A percentile compares a stretch with the other conserved stretches of the same genome.
These are phyloP conservation scores for Procambarus clarkii DNA, from an alignment of 1,140 invertebrate species.

Conservation along the genomic window DNA sequence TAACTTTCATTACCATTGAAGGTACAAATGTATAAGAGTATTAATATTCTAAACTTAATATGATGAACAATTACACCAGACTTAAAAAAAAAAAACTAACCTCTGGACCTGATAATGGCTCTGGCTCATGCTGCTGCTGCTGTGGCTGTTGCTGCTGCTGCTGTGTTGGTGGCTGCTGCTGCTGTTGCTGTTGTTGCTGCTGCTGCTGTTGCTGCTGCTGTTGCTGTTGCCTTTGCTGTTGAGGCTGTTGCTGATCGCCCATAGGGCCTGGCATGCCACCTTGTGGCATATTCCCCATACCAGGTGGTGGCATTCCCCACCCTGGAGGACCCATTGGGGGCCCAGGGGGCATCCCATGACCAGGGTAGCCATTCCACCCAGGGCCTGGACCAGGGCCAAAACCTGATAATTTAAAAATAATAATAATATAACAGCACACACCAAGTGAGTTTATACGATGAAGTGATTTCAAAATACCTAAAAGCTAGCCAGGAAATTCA, in stretches of 20 bases:
- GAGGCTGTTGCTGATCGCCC: slow-evolving; percentile 60
- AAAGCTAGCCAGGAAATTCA: too few relatives aligned
- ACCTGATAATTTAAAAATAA: slow-evolving; percentile 26
- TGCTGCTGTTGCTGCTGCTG: slow-evolving; percentile 55
- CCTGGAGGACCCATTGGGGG: slow-evolving; percentile 71
- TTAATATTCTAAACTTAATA: not conserved
- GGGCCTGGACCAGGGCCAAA: slow-evolving; percentile 69
- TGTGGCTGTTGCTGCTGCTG: slow-evolving; percentile 53
- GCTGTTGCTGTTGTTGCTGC: slow-evolving; percentile 52
- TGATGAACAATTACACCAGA: not conserved
- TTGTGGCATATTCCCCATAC: slow-evolving; percentile 63
- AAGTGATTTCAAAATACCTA: too few relatives aligned
- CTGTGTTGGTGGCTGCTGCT: slow-evolving; percentile 45
- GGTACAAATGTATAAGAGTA: too few relatives aligned
- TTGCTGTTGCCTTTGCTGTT: slow-evolving; percentile 39
- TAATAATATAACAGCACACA: not conserved
- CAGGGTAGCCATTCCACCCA: slow-evolving; percentile 63
- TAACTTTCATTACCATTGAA: too few relatives aligned
- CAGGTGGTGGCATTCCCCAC: slow-evolving; percentile 73
- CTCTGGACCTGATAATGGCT: slow-evolving; percentile 32
- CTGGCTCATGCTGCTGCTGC: slow-evolving; percentile 57
- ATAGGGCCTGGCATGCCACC: slow-evolving; percentile 56
- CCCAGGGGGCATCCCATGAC: slow-evolving; percentile 69
- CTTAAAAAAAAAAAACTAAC: slow-evolving; percentile 10
- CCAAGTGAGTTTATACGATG: too few relatives aligned